Conservation (phyloP, 35 echinoderm and acorn worm species). For the Apostichopus parvimensis region DNA sequence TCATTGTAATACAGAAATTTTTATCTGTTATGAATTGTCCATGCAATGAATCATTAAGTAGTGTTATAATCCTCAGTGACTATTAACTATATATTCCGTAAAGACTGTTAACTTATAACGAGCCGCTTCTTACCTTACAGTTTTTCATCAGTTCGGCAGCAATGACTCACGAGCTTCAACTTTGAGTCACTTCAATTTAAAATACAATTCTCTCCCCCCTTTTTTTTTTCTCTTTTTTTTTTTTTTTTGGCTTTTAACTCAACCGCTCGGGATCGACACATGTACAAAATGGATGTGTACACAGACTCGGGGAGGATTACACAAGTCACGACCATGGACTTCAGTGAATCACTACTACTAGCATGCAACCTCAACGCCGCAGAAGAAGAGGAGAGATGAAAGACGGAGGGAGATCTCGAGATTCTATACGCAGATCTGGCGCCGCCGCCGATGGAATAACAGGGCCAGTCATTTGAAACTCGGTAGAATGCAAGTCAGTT, state of each 20-base stretch:
- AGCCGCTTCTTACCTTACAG: not conserved
- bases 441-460: slow-evolving; percentile 17
- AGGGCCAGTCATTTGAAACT: slow-evolving; percentile 33
- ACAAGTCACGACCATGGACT: not conserved
- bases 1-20: not conserved
- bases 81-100: not conserved
- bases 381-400: not conserved
- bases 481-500: not conserved
- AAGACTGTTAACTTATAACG: not conserved
- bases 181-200: slow-evolving; percentile 8
- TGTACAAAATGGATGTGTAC: not conserved
- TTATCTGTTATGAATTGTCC: not conserved
- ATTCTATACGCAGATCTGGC: slow-evolving; percentile 7
- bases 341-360: slow-evolving; percentile 3
- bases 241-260: not conserved
- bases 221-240: not conserved
- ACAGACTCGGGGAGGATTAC: not conserved
- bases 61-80: not conserved
- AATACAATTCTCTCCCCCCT: not conserved
- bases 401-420: not conserved
- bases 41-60: not conserved
- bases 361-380: not conserved
- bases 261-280: not conserved
- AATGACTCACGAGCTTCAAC: not conserved
- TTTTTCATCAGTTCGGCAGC: not conserved